phyloP scores from a whole-genome alignment of 37 sponge, comb jelly and placozoan genomes.

The Beroe ovata region DNA sequence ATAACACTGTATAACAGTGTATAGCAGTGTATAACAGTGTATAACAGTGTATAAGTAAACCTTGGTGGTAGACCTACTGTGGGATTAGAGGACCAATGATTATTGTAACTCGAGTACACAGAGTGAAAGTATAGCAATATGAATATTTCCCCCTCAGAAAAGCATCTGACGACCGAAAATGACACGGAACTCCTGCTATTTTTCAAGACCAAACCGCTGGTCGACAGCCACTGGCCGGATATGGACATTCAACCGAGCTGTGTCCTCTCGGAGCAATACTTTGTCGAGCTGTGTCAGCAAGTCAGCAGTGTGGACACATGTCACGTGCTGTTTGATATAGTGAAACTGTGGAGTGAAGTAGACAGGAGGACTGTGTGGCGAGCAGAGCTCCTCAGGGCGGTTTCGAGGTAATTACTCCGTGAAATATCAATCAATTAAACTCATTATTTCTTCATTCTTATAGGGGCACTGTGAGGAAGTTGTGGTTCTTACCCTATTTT shows the following conservation, averaged over 20 bases:
- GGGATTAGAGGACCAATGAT: no score
- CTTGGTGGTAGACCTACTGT: no score
- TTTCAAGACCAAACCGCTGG: slow-evolving; percentile 48
- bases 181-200: slow-evolving; percentile 35
- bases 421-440: no score
- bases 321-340: slow-evolving; percentile 10
- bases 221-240: slow-evolving; percentile 14
- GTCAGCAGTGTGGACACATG: not conserved
- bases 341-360: slow-evolving; percentile 51
- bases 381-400: not conserved
- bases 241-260: slow-evolving; percentile 8
- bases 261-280: slow-evolving; percentile 21
- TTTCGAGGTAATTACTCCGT: not conserved
- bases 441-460: no score
- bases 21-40: no score
- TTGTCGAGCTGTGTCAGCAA: slow-evolving; percentile 1
- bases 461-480: no score
- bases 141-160: not conserved
- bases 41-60: no score
- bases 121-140: no score
- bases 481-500: no score
- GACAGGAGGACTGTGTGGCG: not conserved
- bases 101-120: no score
- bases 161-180: slow-evolving; percentile 46
- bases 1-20: no score